Percentiles rank a stretch among this genome's conserved stretches.
phyloP scores from a whole-genome alignment of 2,797 vertebrate species.

The Buphagus erythrorhynchus region DNA sequence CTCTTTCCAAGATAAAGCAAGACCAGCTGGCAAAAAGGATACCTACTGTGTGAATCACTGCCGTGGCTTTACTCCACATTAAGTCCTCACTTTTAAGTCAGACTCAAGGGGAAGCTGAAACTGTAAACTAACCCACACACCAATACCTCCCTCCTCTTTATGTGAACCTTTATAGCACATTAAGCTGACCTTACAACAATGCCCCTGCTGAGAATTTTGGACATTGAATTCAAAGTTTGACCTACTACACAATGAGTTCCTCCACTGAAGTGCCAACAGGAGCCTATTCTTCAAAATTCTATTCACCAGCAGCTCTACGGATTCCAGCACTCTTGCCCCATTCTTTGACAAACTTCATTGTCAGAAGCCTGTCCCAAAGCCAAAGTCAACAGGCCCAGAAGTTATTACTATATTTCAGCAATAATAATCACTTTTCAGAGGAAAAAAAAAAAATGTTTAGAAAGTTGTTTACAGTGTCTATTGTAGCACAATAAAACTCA shows the following conservation, averaged over 20 bases:
- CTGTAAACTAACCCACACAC: not conserved
- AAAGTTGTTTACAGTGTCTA: not conserved
- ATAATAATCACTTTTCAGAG: not conserved
- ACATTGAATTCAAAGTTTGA: not conserved
- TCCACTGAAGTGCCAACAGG: not conserved
- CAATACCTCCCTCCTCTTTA: not conserved
- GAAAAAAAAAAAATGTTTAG: not conserved
- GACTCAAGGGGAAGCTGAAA: not conserved
- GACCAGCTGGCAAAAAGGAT: not conserved
- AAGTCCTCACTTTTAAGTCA: not conserved
- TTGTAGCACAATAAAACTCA: not conserved
- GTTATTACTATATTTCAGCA: not conserved
- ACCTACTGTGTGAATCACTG: not conserved
- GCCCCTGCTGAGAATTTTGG: not conserved
- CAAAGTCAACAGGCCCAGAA: slow-evolving; percentile 16
- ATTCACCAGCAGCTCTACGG: not conserved
- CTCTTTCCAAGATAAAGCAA: not conserved
- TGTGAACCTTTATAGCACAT: not conserved
- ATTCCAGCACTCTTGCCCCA: not conserved
- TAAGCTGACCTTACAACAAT: not conserved
- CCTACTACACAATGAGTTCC: not conserved
- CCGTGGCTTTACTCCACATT: not conserved
- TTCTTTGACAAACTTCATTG: not conserved
- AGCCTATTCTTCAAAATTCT: not conserved
- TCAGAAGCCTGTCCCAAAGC: not conserved